Evolutionary conservation across 2,113 vertebrate genomes (phyloP).

Genomic region (Chloropsis cyanopogon): DNA sequence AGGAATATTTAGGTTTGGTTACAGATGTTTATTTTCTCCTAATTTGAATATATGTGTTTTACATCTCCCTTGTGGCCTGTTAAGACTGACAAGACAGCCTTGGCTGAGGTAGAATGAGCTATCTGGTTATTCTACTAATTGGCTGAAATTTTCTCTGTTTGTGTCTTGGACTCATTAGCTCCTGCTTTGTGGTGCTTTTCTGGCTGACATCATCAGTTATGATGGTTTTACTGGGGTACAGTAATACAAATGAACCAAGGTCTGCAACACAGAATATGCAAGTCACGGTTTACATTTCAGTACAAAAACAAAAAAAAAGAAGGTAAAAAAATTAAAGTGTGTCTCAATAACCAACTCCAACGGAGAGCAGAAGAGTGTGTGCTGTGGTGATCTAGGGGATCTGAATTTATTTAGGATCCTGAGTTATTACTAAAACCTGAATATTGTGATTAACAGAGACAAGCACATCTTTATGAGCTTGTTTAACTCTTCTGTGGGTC

Average conservation of each 20-base stretch:
- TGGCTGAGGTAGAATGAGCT: neutral
- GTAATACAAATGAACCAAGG: neutral
- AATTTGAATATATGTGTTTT: neutral
- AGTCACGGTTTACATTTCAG: neutral
- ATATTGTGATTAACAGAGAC: neutral
- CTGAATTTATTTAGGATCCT: neutral
- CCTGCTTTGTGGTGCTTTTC: neutral
- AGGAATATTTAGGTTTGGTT: neutral
- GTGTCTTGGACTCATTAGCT: neutral
- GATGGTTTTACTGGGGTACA: neutral
- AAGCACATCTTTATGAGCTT: neutral
- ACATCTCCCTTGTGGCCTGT: neutral
- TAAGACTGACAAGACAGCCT: neutral
- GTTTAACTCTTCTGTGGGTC: neutral
- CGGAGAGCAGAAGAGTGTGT: neutral
- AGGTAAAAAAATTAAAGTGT: neutral
- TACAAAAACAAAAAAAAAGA: neutral
- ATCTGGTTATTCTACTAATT: neutral
- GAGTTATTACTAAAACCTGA: neutral
- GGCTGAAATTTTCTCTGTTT: neutral
- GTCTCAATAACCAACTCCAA: neutral
- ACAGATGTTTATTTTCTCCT: neutral
- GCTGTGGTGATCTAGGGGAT: neutral
- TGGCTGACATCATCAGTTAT: neutral
- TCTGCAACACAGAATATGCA: neutral